phyloP scores from a whole-genome alignment of 1,140 invertebrate species.

The Papilio glaucus region DNA sequence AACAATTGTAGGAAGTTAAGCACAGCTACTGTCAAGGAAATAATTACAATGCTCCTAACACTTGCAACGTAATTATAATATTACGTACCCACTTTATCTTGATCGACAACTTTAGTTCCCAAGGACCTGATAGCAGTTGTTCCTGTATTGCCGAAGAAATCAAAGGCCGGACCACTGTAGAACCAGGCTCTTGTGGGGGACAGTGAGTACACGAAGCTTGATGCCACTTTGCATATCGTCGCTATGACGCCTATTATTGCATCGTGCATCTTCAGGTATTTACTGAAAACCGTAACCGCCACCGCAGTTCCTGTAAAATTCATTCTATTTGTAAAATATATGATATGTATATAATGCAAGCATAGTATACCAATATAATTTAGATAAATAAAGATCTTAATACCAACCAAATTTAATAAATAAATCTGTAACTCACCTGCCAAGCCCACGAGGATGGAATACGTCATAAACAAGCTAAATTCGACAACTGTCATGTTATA shows the following conservation, averaged over 20 bases:
- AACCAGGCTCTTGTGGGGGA: conserved; percentile 72
- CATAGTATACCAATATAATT: neutral
- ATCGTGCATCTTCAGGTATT: conserved; percentile 74
- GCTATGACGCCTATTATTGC: conserved; percentile 72
- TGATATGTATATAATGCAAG: neutral
- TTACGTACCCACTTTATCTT: conserved; percentile 78
- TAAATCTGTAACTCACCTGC: conserved; percentile 57
- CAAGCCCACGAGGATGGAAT: conserved; percentile 68
- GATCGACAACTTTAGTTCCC: conserved; percentile 84
- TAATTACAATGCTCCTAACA: neutral
- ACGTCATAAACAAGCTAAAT: conserved; percentile 73
- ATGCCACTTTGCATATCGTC: conserved; percentile 66
- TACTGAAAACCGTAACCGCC: conserved; percentile 74
- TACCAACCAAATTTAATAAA: too few relatives aligned
- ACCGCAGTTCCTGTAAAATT: conserved; percentile 70
- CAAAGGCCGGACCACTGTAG: conserved; percentile 76
- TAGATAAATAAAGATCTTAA: neutral
- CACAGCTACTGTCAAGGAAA: neutral
- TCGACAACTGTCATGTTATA: conserved; percentile 72
- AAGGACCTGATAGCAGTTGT: conserved; percentile 83
- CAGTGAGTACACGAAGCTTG: conserved; percentile 69
- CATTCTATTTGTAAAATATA: too few relatives aligned
- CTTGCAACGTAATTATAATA: neutral
- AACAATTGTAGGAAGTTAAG: neutral
- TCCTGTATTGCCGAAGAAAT: conserved; percentile 83